Evolutionary conservation across 2,888 invertebrate genomes (phyloP), one percentile per base, ranked within the genome.

Genomic region (Drosophila peninsularis): DNA sequence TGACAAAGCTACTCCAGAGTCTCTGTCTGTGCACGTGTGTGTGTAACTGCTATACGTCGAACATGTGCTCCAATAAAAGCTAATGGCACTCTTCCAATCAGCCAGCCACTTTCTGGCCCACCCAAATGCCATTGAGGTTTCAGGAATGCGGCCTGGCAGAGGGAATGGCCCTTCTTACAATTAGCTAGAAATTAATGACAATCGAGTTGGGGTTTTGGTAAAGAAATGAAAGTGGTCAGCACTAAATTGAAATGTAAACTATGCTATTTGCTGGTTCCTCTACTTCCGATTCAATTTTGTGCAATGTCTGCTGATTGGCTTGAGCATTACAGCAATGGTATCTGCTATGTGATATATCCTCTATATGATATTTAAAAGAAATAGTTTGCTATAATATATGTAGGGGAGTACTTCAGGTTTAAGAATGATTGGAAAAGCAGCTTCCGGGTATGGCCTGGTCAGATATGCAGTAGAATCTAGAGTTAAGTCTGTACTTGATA

Each of bases 41-140:
- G 53, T 76, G 39, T 37, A 34, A 47, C 62, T 52, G 42, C 47
- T 63, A 27, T 55, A 49, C 49, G 50, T 17, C 44, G 27, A 54
- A 67, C 73, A 75, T 75, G 71, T 78, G 62, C 42, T 52, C 66
- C 70, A 87, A 84, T 84, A 84, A 84, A 69, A 84, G 67, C 74
- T 71, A 69, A 69, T 77, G 80, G 77, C 80, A 66, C 54, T 65
- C 62, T 56, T 61, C 58, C 74, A 76, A 65, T 73, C 78, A 76
- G 53, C 56, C 57, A 54, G 52, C 75, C 64, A 76, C 78, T 75
- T 69, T 50, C 55, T 58, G 78, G n/a, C 56, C 55, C 30, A 54
- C 34, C 36, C 30, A 37, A 67, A 52, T 50, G 44, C 41, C 17
- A 37, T 67, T 60, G 58, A 60, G 73, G 64, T 65, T 65, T 64